phyloP scores from a whole-genome alignment of 1,140 invertebrate species.

The Polypedilum vanderplanki region DNA sequence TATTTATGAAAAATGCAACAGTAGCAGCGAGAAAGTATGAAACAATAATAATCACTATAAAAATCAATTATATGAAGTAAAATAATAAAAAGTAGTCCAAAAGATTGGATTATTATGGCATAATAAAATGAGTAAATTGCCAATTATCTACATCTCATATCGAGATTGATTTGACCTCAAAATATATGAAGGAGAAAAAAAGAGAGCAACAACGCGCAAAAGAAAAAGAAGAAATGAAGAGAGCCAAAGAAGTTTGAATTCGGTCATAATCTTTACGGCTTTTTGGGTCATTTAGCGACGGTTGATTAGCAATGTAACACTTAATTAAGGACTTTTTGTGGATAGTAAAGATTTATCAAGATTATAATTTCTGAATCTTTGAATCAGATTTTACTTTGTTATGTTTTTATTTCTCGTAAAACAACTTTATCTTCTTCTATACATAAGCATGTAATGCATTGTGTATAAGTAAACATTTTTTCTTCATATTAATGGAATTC shows the following conservation, averaged over 20 bases:
- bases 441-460: background rate
- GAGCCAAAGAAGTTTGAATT: background rate
- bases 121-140: conserved; percentile 8
- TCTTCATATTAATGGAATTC: background rate
- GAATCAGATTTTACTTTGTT: background rate
- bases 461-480: background rate
- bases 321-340: conserved; percentile 6
- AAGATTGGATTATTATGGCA: background rate
- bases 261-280: conserved; percentile 11
- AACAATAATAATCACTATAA: conserved; percentile 1
- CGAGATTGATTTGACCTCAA: conserved; percentile 17
- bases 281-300: background rate
- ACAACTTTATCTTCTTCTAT: background rate
- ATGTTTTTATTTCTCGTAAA: background rate
- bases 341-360: background rate
- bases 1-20: too few species aligned
- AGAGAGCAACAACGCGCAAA: background rate
- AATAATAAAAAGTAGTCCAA: background rate
- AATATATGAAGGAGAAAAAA: background rate
- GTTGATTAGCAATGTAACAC: conserved; percentile 17
- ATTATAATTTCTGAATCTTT: background rate
- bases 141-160: conserved; percentile 7
- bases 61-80: background rate
- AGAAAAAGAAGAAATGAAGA: background rate
- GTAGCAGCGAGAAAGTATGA: too few species aligned